These are phyloP conservation scores for Rotaria macrura DNA, from an alignment of 2,888 invertebrate species.

Conservation along the genomic window DNA sequence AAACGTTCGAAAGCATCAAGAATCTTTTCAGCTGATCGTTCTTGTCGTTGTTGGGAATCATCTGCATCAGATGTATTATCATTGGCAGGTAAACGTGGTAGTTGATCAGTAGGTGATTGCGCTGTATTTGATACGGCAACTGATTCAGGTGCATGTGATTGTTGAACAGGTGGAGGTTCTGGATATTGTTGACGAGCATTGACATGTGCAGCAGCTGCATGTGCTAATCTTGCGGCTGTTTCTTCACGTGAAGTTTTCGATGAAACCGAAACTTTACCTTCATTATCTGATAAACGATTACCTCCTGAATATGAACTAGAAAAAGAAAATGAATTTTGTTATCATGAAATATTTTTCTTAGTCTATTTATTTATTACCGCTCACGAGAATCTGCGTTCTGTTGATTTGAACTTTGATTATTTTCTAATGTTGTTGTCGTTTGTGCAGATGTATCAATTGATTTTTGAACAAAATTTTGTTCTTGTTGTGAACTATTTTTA, in stretches of 20 bases:
- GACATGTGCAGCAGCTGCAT: not conserved
- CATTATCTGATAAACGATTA: not conserved
- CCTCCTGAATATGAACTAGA: not conserved
- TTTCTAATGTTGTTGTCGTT: not conserved
- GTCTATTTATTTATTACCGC: not conserved
- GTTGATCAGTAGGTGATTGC: too few species aligned
- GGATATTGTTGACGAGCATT: not conserved
- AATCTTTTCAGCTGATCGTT: not conserved
- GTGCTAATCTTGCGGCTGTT: not conserved
- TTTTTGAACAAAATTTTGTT: too few species aligned
- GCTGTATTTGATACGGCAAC: too few species aligned
- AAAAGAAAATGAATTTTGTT: not conserved
- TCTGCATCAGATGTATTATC: not conserved
- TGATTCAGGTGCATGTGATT: not conserved
- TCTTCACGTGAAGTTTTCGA: not conserved
- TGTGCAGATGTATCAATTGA: too few species aligned
- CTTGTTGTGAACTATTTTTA: not conserved
- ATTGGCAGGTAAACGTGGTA: too few species aligned
- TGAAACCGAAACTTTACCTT: not conserved
- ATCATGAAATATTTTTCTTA: not conserved
- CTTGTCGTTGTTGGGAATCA: not conserved
- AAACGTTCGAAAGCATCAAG: constrained; percentile 1
- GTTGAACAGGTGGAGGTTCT: not conserved
- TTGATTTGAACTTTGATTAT: not conserved
- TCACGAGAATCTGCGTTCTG: not conserved